Base-by-base conservation (phyloP, 2,113 vertebrate genomes). In the Mugil cephalus region DNA sequence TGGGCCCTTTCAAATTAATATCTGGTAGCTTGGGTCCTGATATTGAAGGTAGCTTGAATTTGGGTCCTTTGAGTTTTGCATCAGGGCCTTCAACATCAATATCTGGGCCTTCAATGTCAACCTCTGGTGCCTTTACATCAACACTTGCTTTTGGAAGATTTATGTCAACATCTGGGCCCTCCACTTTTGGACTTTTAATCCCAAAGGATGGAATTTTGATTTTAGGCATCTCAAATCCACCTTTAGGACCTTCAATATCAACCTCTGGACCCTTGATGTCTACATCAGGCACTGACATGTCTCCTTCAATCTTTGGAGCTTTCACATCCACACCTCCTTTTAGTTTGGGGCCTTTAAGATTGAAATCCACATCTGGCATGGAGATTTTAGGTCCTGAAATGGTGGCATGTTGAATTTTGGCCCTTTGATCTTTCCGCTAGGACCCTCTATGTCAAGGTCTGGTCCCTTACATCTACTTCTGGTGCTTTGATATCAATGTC, bases 71-170 rank as follows among this genome's bases (percentile, higher is more conserved):
- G 6, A 77, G 1, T 55, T 66, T 66, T 13, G 0, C 86, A 0
- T 89, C 86, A 0, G 93, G 93, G 1, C 52, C 77, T 65, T 94
- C 38, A 60, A 93, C 19, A 0, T 93, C 90, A 1, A 93, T 4
- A 1, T 48, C 91, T 0, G 92, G 93, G 2, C 15, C 53, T 36
- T 46, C 87, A 0, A 91, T 4, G 3, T 56, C 88, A 8, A 67
- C 0, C 6, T 43, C n/a, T 3, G 56, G 56, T 17, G 13, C 15
- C 4, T 61, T 69, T 3, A 75, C 4, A 10, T 79, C 36, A 55
- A 71, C 34, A 8, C 47, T 13, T 4, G 36, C 5, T 63, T 68
- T 65, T 0, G 56, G 40, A 5, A 45, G 34, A 5, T 62, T 68
- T 4, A 64, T 4, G 17, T 69, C 55, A 45, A 56, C 9, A 55